These are phyloP conservation scores for Cynopterus brachyotis DNA, from an alignment of 2,113 vertebrate species.

Conservation along the genomic window DNA sequence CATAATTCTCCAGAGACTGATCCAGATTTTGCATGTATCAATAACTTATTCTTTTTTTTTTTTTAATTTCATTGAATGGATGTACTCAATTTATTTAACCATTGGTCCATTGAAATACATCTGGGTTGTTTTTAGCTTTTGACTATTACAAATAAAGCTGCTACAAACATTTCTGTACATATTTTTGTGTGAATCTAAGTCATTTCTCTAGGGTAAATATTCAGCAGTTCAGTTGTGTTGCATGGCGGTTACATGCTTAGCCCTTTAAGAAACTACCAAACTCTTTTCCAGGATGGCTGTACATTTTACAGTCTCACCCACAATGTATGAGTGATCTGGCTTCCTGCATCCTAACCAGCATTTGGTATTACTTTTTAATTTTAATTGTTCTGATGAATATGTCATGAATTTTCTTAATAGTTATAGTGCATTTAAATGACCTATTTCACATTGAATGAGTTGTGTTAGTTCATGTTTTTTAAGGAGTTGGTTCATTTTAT, in stretches of 20 bases:
- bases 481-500: neutral
- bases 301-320: neutral
- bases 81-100: neutral
- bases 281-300: neutral
- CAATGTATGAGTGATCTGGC: neutral
- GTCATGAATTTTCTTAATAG: neutral
- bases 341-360: neutral
- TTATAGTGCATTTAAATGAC: neutral
- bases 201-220: neutral
- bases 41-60: neutral
- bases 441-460: neutral
- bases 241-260: neutral
- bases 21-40: neutral
- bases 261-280: neutral
- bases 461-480: neutral
- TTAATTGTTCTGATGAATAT: neutral
- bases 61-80: neutral
- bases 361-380: neutral
- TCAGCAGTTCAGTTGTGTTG: neutral
- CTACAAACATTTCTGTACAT: neutral
- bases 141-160: constrained; percentile 6
- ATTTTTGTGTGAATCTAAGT: neutral
- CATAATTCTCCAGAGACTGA: neutral
- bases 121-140: neutral
- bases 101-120: neutral